Conservation (phyloP, 2,888 invertebrate genomes). For the Eupithecia exiguata region DNA sequence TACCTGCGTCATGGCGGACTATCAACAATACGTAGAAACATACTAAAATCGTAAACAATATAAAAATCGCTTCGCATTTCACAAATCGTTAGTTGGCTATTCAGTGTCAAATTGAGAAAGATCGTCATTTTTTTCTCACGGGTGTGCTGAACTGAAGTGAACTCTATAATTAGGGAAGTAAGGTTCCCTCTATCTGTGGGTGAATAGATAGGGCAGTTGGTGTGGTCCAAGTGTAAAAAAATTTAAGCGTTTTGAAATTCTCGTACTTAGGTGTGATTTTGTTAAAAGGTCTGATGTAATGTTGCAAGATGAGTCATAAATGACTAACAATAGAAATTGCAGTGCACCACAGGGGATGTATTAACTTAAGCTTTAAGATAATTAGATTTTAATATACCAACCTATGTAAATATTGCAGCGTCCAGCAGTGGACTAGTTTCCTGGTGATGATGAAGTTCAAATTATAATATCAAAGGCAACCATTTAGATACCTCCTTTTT, state of each 20-base stretch:
- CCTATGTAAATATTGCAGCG: no score
- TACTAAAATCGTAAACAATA: slow-evolving; percentile 48
- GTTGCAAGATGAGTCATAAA: neutral
- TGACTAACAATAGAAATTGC: no score
- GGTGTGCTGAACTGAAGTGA: slow-evolving; percentile 40
- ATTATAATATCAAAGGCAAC: no score
- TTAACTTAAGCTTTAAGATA: no score
- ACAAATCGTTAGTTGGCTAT: slow-evolving; percentile 52
- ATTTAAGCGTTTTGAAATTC: slow-evolving; percentile 15
- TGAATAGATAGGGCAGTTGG: slow-evolving; percentile 13
- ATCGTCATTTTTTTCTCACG: slow-evolving; percentile 68
- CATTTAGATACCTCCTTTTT: no score
- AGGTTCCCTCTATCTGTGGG: slow-evolving; percentile 27
- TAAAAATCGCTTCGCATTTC: slow-evolving; percentile 53
- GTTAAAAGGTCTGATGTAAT: neutral
- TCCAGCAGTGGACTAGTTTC: no score
- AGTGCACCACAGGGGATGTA: no score
- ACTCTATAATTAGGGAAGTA: slow-evolving; percentile 35
- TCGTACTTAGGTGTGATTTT: neutral
- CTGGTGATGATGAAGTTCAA: no score
- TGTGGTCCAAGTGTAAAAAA: slow-evolving; percentile 20
- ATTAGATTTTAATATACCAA: no score
- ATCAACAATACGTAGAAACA: slow-evolving; percentile 35
- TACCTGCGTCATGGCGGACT: neutral
- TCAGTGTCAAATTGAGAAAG: slow-evolving; percentile 53